Evolutionary conservation across 2,888 invertebrate species (phyloP), one percentile per base, ranked within the genome.

Genomic region (Lasioglossum malachurum): DNA sequence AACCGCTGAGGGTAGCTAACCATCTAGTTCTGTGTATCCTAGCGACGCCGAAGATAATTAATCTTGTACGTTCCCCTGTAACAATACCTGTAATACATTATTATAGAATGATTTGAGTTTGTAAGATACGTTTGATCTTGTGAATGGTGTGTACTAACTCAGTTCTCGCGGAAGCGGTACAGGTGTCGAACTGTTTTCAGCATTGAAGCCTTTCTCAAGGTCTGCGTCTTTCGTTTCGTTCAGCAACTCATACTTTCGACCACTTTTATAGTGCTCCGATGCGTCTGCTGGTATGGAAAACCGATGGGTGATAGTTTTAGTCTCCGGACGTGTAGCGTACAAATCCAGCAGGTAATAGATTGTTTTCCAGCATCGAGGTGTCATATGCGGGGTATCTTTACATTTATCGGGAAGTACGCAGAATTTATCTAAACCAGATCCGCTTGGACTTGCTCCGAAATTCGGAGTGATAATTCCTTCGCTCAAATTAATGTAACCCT

Each of bases 261-360:
- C 95, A 69, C 96, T 96, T 93, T 97, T 97, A 92, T 96, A 97
- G 86, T 97, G 97, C 81, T 97, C 98, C 0, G 97, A 97, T 14
- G 97, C 96, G 88, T 98, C 98, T 4, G 96, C 96, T 8, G 97
- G 97, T 89, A 97, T 96, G 0, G 97, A 98, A 94, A 97, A 97
- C 96, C 97, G 96, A 95, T 98, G 98, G 49, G 97, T 97, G 72
- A 99, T 98, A 0, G 98, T 99, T 95, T 99, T 99, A 0, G 98
- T 98, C 94, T 99, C 99, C 0, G 99, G 99, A 97, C 98, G 98
- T 75, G 98, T 98, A 10, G 99, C 98, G 94, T 99, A 99, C 78
- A 99, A 95, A 93, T 99, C 98, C 80, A 99, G 96, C 86, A 99
- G 96, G 95, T 98, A 97, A 95, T 98, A 99, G 90, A 99, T 97